Base-by-base conservation (phyloP, 2,113 vertebrate species). In the Okapia johnstoni region DNA sequence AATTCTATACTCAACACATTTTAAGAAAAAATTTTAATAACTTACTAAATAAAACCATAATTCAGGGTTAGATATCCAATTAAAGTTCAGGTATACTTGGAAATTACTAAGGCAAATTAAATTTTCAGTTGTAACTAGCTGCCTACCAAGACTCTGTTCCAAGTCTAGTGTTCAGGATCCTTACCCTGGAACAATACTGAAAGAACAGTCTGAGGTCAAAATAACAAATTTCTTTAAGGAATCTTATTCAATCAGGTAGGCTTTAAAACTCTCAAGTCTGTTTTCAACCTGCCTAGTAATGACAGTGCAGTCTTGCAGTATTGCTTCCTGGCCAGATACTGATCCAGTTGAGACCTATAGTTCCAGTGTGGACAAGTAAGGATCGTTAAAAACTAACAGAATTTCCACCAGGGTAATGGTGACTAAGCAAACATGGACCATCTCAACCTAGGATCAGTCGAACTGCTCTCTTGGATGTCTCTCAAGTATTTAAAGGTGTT, bases 1-100 rank as follows among this genome's bases (percentile, higher is more conserved):
- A 90, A 80, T 54, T 91, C 63, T 85, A 66, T 58, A 73, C 17
- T 28, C 33, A 93, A 85, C 23, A 88, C 19, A 73, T 88, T 96
- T 96, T 91, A 80, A 93, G 61, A 79, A 58, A 93, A 58, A 90
- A 12, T 10, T 57, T 93, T 25, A 95, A 91, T 63, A 88, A 50
- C 61, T 97, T 46, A 80, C 61, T 54, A 88, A 94, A 90, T 90
- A 73, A 3, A 96, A 70, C 40, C 50, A 88, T 70, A 94, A 88
- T 87, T 96, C 16, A 61, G n/a, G 55, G 36, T 60, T 87, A 90
- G 21, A 90, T 88, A 70, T 88, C 25, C 61, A 84, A 9, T 50
- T 73, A 52, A 60, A 23, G 19, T 50, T 93, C 26, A 93, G 61
- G 36, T 88, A 50, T 80, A 43, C 52, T 93, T 88, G 16, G 17